Base-by-base conservation (phyloP, 2,113 vertebrate species). In the Callaeas wilsoni region DNA sequence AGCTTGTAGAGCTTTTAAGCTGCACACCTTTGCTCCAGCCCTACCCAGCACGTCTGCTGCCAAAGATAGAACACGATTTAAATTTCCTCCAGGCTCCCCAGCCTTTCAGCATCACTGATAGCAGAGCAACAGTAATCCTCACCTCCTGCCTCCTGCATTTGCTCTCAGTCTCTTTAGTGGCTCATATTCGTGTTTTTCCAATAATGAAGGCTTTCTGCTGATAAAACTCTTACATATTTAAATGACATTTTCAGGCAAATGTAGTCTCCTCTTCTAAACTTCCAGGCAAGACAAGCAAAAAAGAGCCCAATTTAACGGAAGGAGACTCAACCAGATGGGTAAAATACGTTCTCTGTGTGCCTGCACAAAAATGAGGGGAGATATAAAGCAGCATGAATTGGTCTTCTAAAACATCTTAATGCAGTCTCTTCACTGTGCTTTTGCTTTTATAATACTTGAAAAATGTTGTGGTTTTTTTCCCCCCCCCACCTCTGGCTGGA, bases 171-270 rank as follows among this genome's bases (percentile, higher is more conserved):
- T 89, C 67, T 93, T 88, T 60, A 92, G 85, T 41, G 75, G 47
- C 83, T 96, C 90, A 32, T 46, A 60, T 59, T 84, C 37, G 25
- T 84, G 83, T 70, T 91, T 90, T 85, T 52, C 79, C 85, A 90
- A 41, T 95, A 77, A 93, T 68, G 92, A 91, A 86, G 47, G 68
- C 87, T 96, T 88, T 88, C 94, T 94, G 90, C 92, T 92, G 93
- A 95, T 88, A 90, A 95, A 88, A 93, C 87, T 83, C 78, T 73
- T 82, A 77, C 82, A 71, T 78, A 95, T 96, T 95, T 84, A 90
- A 96, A 90, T 75, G 64, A 13, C 10, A 17, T 88, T 90, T 96
- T 52, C 76, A 35, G 81, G 59, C 0, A 8, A 89, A 80, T 71
- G 62, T 29, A 83, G 64, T 23, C 47, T 63, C 52, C 78, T 93